These are phyloP conservation scores for Drosophila ohnishii DNA, from an alignment of 1,140 invertebrate genomes.

Conservation along the genomic window DNA sequence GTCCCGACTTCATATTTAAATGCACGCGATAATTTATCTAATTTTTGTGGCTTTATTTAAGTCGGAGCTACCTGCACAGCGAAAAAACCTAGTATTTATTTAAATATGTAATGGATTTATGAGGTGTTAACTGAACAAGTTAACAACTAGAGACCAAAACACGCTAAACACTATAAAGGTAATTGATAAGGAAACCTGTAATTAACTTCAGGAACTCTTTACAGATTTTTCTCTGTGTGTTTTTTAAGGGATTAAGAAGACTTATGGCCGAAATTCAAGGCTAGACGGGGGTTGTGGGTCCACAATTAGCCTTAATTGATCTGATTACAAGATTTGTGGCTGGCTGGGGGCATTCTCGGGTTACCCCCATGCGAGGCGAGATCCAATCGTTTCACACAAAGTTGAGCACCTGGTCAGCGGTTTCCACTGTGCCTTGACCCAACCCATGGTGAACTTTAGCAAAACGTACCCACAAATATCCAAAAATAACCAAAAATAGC, in stretches of 20 bases:
- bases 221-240: background rate
- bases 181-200: background rate
- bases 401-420: conserved; percentile 69
- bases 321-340: conserved; percentile 56
- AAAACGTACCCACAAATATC: conserved; percentile 26
- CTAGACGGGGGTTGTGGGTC: background rate
- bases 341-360: conserved; percentile 19
- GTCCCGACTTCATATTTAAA: conserved; percentile 60
- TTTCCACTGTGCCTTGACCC: conserved; percentile 55
- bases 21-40: conserved; percentile 55
- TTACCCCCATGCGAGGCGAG: conserved; percentile 41
- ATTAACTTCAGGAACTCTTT: background rate
- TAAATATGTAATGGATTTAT: background rate
- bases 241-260: conserved; percentile 1
- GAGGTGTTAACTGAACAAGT: background rate
- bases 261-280: conserved; percentile 2
- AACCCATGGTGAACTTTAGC: conserved; percentile 72
- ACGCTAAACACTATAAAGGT: background rate
- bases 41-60: conserved; percentile 57
- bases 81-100: conserved; percentile 3
- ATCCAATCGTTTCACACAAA: conserved; percentile 61
- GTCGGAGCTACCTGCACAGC: conserved; percentile 32
- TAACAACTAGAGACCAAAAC: background rate
- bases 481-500: conserved; percentile 32
- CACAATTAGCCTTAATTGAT: conserved; percentile 70